Evolutionary conservation across 2,888 invertebrate species (phyloP).

Genomic region (Fragum fragum): DNA sequence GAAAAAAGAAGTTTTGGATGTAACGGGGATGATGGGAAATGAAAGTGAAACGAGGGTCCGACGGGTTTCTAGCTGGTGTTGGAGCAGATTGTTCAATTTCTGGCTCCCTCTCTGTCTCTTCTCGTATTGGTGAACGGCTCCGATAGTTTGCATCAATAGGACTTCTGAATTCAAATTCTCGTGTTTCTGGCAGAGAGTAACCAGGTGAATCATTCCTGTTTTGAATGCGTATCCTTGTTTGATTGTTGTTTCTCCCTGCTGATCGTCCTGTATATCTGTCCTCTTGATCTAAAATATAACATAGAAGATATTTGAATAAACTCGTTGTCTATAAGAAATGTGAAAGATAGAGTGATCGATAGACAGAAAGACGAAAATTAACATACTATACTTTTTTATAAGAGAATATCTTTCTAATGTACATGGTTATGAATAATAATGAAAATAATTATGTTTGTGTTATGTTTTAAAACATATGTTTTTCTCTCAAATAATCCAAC

Average conservation of each 20-base stretch:
- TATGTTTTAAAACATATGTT: no score
- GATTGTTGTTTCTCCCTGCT: not conserved
- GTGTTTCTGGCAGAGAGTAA: slow-evolving; percentile 7
- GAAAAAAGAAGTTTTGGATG: not conserved
- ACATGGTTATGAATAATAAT: no score
- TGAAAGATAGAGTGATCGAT: no score
- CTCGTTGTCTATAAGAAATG: no score
- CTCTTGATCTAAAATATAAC: not conserved
- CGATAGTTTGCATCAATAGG: not conserved
- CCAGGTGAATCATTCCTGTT: not conserved
- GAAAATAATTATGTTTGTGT: no score
- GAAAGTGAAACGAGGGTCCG: not conserved
- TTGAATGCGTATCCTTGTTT: not conserved
- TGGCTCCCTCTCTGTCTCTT: not conserved
- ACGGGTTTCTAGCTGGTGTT: not conserved
- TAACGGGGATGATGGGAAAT: not conserved
- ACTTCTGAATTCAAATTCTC: not conserved
- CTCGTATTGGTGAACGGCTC: not conserved
- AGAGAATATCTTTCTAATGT: no score
- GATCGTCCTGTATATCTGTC: not conserved
- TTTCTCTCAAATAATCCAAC: no score
- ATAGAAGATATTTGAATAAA: not conserved
- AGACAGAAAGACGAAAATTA: no score
- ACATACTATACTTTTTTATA: no score
- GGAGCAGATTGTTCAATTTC: not conserved